Evolutionary conservation across 2,888 invertebrate species (phyloP), one percentile per base, ranked within the genome.

Genomic region (Pyrgus malvae): DNA sequence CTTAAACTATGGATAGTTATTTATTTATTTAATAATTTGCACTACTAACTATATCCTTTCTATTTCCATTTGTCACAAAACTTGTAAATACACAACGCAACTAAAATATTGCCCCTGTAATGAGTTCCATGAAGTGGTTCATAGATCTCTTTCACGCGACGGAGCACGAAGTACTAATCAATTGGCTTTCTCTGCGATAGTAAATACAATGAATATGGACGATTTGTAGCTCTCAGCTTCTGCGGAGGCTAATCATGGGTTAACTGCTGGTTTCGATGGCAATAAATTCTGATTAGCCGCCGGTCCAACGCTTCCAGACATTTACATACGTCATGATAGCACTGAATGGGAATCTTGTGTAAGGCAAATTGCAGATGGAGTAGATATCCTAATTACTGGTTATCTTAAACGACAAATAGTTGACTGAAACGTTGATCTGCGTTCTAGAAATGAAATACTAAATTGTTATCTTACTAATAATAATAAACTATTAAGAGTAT

Each of bases 261-360:
- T 31, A 44, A 44, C 53, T 29, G 29, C 21, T 53, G 29, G 38
- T 29, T 45, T 33, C 25, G 16, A n/a, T 11, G 23, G 48, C 48
- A 33, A 53, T 58, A 48, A 58, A 51, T 51, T 51, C 46, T 51
- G 37, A 45, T 58, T 55, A 58, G 44, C 27, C 14, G 41, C 33
- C 25, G 12, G 37, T 9, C 37, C 25, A 25, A 17, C 33, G 38
- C 44, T 40, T 12, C 38, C 5, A 25, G 54, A 54, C 46, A 46
- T 53, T 46, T 54, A 40, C 46, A 54, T 46, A 17, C 31, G 40
- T 54, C 40, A 31, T 27, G 48, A 31, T 33, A 27, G 23, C 21
- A 38, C 38, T 19, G 11, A 9, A 45, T 38, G 27, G 53, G 29
- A 27, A 37, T 44, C 51, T 44, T 19, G 21, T 35, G 37, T 51